A percentile compares a stretch with the other conserved stretches of the same genome.
These are phyloP conservation scores for Penaeus vannamei DNA, from an alignment of 1,140 invertebrate species.

Conservation along the genomic window DNA sequence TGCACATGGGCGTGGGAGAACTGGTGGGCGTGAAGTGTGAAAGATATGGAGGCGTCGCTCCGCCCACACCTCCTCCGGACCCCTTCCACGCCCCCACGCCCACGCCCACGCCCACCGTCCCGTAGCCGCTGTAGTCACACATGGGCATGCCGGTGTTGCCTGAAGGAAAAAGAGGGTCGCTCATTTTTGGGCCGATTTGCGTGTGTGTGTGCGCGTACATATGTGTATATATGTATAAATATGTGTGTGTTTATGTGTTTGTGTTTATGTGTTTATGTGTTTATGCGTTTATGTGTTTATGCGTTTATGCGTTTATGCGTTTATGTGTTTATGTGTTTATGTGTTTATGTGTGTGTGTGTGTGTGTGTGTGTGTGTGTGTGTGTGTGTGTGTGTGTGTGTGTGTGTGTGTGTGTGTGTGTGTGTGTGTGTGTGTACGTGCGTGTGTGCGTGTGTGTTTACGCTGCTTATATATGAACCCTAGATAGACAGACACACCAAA, in stretches of 20 bases:
- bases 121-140: constrained; percentile 66
- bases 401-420: neutral
- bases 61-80: constrained; percentile 35
- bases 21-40: constrained; percentile 68
- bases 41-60: constrained; percentile 66
- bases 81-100: constrained; percentile 30
- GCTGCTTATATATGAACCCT: no score
- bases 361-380: constrained; percentile 11
- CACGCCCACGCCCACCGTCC: constrained; percentile 54
- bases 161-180: neutral
- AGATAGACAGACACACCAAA: no score
- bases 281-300: neutral
- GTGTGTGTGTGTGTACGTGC: no score
- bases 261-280: constrained; percentile 1
- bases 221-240: constrained; percentile 4
- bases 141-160: constrained; percentile 65
- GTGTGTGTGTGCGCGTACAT: constrained; percentile 6
- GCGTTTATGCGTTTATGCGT: neutral
- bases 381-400: constrained; percentile 11
- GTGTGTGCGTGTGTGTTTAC: no score
- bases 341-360: constrained; percentile 6
- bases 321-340: neutral
- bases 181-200: neutral
- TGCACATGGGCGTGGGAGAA: constrained; percentile 61
- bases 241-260: constrained; percentile 1